Percentiles rank a stretch among this genome's conserved stretches.
phyloP scores from a whole-genome alignment of 2,797 vertebrate species.

The Hippoglossus hippoglossus region DNA sequence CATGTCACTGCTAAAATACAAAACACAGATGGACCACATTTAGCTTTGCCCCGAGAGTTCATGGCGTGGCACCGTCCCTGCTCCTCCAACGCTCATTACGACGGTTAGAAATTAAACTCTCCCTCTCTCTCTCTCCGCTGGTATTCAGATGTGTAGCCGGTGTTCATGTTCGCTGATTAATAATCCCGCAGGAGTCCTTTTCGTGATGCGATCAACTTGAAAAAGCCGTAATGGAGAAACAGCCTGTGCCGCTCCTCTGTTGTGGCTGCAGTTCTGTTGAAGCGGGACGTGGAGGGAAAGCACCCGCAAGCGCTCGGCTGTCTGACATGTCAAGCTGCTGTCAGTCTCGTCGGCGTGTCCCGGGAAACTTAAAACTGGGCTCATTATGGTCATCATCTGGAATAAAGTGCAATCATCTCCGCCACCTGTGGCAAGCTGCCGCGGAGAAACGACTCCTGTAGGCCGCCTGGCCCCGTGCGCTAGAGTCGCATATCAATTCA shows the following conservation, averaged over 20 bases:
- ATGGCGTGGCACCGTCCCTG: slow-evolving; percentile 17
- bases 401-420: slow-evolving; percentile 69
- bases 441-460: slow-evolving; percentile 18
- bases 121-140: slow-evolving; percentile 5
- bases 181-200: slow-evolving; percentile 28
- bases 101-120: slow-evolving; percentile 38
- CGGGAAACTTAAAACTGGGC: slow-evolving; percentile 61
- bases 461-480: slow-evolving; percentile 37
- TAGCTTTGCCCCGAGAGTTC: slow-evolving; percentile 35
- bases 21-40: slow-evolving; percentile 71
- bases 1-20: slow-evolving; percentile 64
- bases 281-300: slow-evolving; percentile 10
- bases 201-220: slow-evolving; percentile 32
- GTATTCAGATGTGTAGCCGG: slow-evolving; percentile 44
- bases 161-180: slow-evolving; percentile 14
- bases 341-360: slow-evolving; percentile 44
- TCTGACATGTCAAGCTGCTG: slow-evolving; percentile 53
- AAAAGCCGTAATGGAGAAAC: slow-evolving; percentile 37
- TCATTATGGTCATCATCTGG: slow-evolving; percentile 70
- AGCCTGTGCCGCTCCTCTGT: slow-evolving; percentile 18
- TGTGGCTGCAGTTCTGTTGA: slow-evolving; percentile 31
- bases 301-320: slow-evolving; percentile 20
- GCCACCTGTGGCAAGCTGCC: slow-evolving; percentile 65
- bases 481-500: slow-evolving; percentile 26
- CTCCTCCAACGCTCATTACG: slow-evolving; percentile 29